phyloP scores from a whole-genome alignment of 2,888 invertebrate species.

The Myopa testacea region DNA sequence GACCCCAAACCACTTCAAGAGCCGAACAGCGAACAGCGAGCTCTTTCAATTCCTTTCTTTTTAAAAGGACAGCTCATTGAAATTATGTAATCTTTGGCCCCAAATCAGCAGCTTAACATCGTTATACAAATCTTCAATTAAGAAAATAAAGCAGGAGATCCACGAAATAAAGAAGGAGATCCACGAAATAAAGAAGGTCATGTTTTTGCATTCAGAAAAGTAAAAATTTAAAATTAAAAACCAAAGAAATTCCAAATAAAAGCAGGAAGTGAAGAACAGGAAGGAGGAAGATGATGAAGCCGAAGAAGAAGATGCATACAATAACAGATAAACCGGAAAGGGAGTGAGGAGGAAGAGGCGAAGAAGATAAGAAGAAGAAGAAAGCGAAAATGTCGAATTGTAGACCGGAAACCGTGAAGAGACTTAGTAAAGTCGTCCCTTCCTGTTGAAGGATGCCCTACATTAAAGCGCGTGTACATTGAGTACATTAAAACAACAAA shows the following conservation, averaged over 20 bases:
- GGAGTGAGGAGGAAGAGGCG: not conserved
- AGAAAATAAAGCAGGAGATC: slow-evolving; percentile 9
- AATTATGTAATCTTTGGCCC: slow-evolving; percentile 26
- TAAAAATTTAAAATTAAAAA: slow-evolving; percentile 38
- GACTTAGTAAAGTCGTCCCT: not conserved
- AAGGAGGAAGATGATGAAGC: not conserved
- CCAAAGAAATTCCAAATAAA: slow-evolving; percentile 34
- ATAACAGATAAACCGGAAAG: not conserved
- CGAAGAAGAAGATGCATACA: too few species aligned
- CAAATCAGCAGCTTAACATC: slow-evolving; percentile 25
- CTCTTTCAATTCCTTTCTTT: not conserved
- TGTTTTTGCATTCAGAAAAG: slow-evolving; percentile 7
- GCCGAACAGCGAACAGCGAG: too few species aligned
- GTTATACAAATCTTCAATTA: slow-evolving; percentile 39
- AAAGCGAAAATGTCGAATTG: not conserved
- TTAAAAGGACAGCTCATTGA: not conserved
- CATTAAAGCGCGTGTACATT: too few species aligned
- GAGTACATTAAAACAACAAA: too few species aligned
- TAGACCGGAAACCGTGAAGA: not conserved
- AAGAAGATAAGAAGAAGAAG: not conserved
- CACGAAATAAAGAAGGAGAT: not conserved
- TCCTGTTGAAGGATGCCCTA: not conserved
- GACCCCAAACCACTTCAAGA: not conserved
- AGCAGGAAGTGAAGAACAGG: not conserved
- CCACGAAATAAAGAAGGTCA: not conserved